Base-by-base conservation (phyloP, 2,113 vertebrate genomes). In the Pterocles gutturalis region DNA sequence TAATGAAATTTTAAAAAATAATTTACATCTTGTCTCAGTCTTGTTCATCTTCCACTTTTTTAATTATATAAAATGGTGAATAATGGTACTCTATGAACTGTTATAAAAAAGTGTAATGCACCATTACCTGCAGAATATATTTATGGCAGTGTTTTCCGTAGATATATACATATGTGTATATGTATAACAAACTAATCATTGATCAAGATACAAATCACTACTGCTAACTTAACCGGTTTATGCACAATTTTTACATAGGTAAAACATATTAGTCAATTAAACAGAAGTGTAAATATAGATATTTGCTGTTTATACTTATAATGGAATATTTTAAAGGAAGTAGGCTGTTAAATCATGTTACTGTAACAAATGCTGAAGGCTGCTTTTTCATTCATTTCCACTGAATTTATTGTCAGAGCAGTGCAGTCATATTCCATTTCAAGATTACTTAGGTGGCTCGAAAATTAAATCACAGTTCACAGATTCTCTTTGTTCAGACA, bases 301-400 rank as follows among this genome's bases (percentile, higher is more conserved):
- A 64, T 83, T 82, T 87, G n/a, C 4, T 36, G 71, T 96, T 97
- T 97, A 79, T 93, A 78, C 69, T 88, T 87, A 54, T 54, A 90
- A 90, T 75, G 58, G 60, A 10, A 71, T 83, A 93, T 75, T 94
- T 92, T 85, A 84, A 91, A 94, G 93, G 46, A 93, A 87, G 54
- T 41, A 89, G 75, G 54, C 55, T 92, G 97, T 98, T 98, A 98
- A 98, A 97, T 98, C 97, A 98, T 79, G 79, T 95, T 98, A 90
- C 96, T 62, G 21, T 96, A 97, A 96, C 96, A 96, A 97, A 97
- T 94, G 92, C 83, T 92, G 83, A 95, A 89, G 91, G 91, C 87
- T 96, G 95, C 91, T 97, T 97, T 98, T 98, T 98, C 92, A 97
- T 96, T 96, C 64, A 80, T 90, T 93, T 94, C 85, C 58, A 75